phyloP scores from a whole-genome alignment of 2,888 invertebrate genomes.

The Entomobrya multifasciata region DNA sequence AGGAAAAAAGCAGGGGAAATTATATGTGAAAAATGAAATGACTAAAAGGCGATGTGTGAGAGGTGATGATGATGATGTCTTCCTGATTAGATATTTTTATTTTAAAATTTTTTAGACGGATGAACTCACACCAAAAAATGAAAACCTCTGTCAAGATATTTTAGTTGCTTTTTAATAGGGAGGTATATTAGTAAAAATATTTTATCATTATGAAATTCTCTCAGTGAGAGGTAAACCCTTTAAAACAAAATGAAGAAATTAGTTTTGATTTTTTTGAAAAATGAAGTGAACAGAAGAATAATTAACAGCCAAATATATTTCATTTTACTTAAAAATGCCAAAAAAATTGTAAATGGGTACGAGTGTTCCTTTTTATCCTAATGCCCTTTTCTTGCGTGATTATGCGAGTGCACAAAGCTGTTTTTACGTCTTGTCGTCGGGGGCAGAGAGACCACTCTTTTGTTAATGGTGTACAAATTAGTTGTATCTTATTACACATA shows the following conservation, averaged over 20 bases:
- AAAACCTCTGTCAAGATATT: slow-evolving; percentile 20
- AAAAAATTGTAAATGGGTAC: no score
- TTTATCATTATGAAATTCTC: slow-evolving; percentile 18
- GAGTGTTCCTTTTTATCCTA: no score
- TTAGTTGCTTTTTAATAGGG: background rate
- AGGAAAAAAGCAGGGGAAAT: slow-evolving; percentile 16
- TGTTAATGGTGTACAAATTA: no score
- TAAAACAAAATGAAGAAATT: slow-evolving; percentile 39
- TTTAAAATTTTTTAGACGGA: background rate
- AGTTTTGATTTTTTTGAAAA: slow-evolving; percentile 43
- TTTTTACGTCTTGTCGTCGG: no score
- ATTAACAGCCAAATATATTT: slow-evolving; percentile 53
- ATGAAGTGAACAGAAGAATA: slow-evolving; percentile 44
- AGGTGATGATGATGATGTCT: slow-evolving; percentile 49
- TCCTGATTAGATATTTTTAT: slow-evolving; percentile 50
- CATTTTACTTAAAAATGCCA: slow-evolving; percentile 1
- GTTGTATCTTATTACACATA: background rate
- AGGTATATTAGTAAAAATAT: no score
- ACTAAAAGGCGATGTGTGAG: slow-evolving; percentile 7
- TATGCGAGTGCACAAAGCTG: background rate
- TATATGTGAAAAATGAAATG: background rate
- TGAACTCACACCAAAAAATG: background rate
- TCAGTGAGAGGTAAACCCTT: background rate
- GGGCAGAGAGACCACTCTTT: no score
- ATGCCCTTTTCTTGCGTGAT: no score